A percentile compares a stretch with the other conserved stretches of the same genome.
These are phyloP conservation scores for Forbesichthys agassizii DNA, from an alignment of 2,113 vertebrate genomes.

Conservation along the genomic window DNA sequence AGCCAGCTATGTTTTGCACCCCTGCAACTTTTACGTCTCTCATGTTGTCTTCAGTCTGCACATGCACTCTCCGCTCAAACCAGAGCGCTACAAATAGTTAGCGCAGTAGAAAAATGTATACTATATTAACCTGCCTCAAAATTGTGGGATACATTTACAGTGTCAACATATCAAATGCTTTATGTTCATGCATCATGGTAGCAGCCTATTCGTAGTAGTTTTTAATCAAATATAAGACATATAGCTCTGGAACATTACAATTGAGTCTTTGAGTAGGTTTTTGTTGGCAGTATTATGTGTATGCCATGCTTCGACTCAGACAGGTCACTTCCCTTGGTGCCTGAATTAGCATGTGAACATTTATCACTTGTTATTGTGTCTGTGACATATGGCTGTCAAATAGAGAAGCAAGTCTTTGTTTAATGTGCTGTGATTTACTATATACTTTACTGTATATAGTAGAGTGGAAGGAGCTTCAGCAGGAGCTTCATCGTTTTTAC, in stretches of 20 bases:
- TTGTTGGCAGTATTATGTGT: constrained; percentile 54
- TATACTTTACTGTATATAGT: constrained; percentile 22
- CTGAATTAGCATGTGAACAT: constrained; percentile 65
- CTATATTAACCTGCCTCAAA: too few species aligned
- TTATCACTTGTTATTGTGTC: constrained; percentile 45
- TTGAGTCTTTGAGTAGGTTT: constrained; percentile 30
- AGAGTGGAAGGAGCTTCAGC: background rate
- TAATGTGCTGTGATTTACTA: constrained; percentile 37
- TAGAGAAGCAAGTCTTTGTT: constrained; percentile 33
- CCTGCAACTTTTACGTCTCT: too few species aligned
- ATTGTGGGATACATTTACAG: too few species aligned
- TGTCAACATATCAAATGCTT: too few species aligned
- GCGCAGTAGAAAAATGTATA: too few species aligned
- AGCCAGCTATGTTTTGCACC: too few species aligned
- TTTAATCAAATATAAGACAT: too few species aligned
- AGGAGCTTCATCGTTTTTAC: background rate
- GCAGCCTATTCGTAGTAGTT: too few species aligned
- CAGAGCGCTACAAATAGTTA: too few species aligned
- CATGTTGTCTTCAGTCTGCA: too few species aligned
- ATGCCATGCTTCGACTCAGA: constrained; percentile 26
- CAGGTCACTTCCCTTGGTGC: constrained; percentile 31
- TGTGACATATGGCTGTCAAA: constrained; percentile 57
- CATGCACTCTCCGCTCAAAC: too few species aligned
- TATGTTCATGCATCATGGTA: too few species aligned
- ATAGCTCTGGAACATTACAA: constrained; percentile 16